phyloP scores from a whole-genome alignment of 2,113 vertebrate genomes.

The Melanostigma gelatinosum region DNA sequence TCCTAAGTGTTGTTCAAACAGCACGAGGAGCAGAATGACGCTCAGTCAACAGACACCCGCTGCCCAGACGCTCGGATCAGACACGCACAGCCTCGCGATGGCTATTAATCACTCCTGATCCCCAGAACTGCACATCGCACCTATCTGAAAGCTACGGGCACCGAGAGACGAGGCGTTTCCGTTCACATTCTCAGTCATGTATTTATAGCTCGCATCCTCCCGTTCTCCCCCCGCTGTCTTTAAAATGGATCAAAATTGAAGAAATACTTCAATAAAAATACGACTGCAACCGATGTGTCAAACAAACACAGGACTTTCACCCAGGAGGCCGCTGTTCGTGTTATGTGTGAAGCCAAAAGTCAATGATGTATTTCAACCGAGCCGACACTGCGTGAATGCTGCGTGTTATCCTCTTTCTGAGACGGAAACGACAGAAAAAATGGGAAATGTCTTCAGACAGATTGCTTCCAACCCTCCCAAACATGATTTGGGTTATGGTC shows the following conservation, averaged over 20 bases:
- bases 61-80: conserved; percentile 84
- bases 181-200: conserved; percentile 22
- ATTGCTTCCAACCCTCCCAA: not conserved
- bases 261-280: not conserved
- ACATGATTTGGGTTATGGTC: not conserved
- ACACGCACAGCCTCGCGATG: conserved; percentile 71
- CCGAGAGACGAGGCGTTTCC: conserved; percentile 30
- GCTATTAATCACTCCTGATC: conserved; percentile 60
- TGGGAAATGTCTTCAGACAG: not conserved
- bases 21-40: conserved; percentile 82
- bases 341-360: not conserved
- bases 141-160: conserved; percentile 37
- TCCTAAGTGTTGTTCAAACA: conserved; percentile 88
- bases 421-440: not conserved
- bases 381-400: not conserved
- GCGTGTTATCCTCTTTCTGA: not conserved
- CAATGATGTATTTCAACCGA: not conserved
- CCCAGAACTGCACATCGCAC: conserved; percentile 57
- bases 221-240: not conserved
- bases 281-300: not conserved
- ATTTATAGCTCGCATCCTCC: not conserved
- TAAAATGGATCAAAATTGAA: not conserved
- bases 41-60: conserved; percentile 84
- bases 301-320: not conserved
- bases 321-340: not conserved